phyloP scores from a whole-genome alignment of 2,797 vertebrate genomes.

The Sitta carolinensis region DNA sequence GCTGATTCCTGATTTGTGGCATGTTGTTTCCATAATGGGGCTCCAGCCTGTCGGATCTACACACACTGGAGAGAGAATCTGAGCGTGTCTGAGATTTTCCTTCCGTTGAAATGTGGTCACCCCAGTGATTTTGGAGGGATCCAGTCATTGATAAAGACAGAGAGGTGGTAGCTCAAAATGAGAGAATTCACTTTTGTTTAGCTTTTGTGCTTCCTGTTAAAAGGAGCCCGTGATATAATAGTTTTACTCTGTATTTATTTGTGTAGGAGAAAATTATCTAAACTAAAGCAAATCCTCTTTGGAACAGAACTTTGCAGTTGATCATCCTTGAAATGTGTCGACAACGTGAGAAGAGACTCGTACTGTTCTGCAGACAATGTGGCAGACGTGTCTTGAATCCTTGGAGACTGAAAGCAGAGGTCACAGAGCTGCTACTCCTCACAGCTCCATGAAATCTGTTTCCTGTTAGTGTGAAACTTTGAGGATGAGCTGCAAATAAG shows the following conservation, averaged over 20 bases:
- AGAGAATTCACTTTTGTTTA: not conserved
- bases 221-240: slow-evolving; percentile 13
- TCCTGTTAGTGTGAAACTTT: slow-evolving; percentile 51
- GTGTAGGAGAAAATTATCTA: slow-evolving; percentile 37
- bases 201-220: slow-evolving; percentile 9
- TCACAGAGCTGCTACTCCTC: slow-evolving; percentile 41
- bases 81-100: not conserved
- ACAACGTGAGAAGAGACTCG: slow-evolving; percentile 55
- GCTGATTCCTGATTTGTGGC: slow-evolving; percentile 17
- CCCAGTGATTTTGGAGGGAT: slow-evolving; percentile 28
- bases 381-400: slow-evolving; percentile 59
- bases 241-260: slow-evolving; percentile 40
- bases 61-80: slow-evolving; percentile 36
- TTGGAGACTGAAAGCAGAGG: slow-evolving; percentile 50
- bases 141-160: not conserved
- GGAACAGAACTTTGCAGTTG: slow-evolving; percentile 38
- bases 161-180: not conserved
- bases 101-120: not conserved
- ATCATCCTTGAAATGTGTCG: slow-evolving; percentile 51
- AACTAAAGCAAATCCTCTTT: slow-evolving; percentile 41
- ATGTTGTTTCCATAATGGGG: slow-evolving; percentile 31
- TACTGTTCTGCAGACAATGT: slow-evolving; percentile 54
- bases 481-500: slow-evolving; percentile 3
- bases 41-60: slow-evolving; percentile 36
- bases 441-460: slow-evolving; percentile 41